These are phyloP conservation scores for Andrena camellia DNA, from an alignment of 2,888 invertebrate species.

Conservation along the genomic window DNA sequence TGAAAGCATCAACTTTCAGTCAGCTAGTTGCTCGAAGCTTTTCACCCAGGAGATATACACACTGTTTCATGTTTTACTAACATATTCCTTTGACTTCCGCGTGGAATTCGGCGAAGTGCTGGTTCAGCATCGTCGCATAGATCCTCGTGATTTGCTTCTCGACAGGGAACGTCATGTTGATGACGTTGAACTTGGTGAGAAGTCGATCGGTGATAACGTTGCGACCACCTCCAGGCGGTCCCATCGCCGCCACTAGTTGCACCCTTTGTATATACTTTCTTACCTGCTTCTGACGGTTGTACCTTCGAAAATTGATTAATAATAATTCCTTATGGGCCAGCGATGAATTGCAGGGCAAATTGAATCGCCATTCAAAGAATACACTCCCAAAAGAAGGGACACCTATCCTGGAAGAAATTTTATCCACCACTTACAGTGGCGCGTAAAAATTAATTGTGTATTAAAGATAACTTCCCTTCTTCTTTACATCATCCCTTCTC, in stretches of 20 bases:
- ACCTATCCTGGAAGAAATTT: neutral
- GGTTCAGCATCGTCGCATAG: constrained; percentile 93
- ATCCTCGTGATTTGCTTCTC: constrained; percentile 92
- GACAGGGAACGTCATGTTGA: constrained; percentile 93
- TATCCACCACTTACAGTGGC: too few species aligned
- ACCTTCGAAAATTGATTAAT: constrained; percentile 81
- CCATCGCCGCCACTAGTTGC: constrained; percentile 92
- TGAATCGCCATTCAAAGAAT: neutral
- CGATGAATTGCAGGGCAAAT: neutral
- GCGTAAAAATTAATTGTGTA: too few species aligned
- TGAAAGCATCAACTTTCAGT: constrained; percentile 17
- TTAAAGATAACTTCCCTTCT: too few species aligned
- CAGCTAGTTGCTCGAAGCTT: neutral
- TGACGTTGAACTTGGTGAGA: constrained; percentile 91
- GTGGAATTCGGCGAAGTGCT: constrained; percentile 92
- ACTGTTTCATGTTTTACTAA: constrained; percentile 72
- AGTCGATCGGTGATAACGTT: constrained; percentile 92
- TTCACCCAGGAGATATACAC: too few species aligned
- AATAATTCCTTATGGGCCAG: neutral
- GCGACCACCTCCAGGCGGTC: constrained; percentile 95
- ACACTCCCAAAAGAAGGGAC: neutral
- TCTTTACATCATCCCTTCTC: neutral
- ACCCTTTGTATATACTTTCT: constrained; percentile 92
- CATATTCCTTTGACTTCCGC: constrained; percentile 92
- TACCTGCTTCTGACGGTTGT: constrained; percentile 92